These are phyloP conservation scores for Elephantulus edwardii DNA, from an alignment of 2,113 vertebrate genomes.

Conservation along the genomic window DNA sequence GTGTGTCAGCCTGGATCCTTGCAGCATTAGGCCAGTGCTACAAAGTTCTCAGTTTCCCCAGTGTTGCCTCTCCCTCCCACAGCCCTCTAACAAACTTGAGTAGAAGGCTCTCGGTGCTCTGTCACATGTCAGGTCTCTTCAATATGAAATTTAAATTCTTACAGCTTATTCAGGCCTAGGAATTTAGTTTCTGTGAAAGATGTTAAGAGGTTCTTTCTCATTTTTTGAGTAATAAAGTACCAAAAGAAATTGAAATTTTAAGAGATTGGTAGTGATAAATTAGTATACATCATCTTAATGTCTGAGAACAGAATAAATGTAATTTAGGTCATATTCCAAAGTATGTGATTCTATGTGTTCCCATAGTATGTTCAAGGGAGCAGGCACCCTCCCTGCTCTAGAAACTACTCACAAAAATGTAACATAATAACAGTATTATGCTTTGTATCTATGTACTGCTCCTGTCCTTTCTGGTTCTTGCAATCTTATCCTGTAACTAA, in stretches of 20 bases:
- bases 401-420: no score
- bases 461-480: background rate
- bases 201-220: background rate
- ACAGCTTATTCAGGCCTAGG: no score
- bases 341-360: background rate
- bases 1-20: no score
- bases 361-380: background rate
- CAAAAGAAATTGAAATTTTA: constrained; percentile 47
- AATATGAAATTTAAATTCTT: no score
- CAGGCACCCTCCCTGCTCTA: no score
- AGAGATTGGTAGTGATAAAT: background rate
- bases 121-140: no score
- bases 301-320: constrained; percentile 8
- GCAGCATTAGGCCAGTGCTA: no score
- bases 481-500: background rate
- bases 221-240: constrained; percentile 9
- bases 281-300: background rate
- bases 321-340: constrained; percentile 28
- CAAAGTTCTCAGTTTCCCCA: no score
- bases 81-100: no score
- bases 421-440: background rate
- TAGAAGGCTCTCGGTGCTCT: no score
- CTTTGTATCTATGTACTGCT: constrained; percentile 7
- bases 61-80: no score
- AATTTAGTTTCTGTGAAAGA: constrained; percentile 38